Conservation (phyloP, 2,113 vertebrate species). For the Chlamydotis undulata region DNA sequence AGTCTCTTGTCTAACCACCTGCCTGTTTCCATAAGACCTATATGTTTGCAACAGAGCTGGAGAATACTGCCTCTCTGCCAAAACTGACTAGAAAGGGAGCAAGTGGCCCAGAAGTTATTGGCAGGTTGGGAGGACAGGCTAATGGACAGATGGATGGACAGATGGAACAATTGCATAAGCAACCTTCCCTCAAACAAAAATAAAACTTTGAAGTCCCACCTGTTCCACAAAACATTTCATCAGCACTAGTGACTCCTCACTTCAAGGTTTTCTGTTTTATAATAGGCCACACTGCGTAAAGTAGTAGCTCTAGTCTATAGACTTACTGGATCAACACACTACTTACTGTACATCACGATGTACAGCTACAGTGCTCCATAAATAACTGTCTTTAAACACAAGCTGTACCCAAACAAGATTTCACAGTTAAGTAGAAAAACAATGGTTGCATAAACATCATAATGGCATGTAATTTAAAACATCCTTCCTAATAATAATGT, state of each 20-base stretch:
- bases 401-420: conserved; percentile 49
- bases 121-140: neutral
- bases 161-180: conserved; percentile 59
- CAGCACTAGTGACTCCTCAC: neutral
- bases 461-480: neutral
- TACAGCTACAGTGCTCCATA: neutral
- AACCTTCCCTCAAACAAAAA: conserved; percentile 36
- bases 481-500: neutral
- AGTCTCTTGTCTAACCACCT: neutral
- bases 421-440: conserved; percentile 28
- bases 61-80: neutral
- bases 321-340: neutral
- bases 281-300: neutral
- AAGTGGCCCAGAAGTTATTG: conserved; percentile 5
- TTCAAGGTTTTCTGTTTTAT: conserved; percentile 4
- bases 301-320: neutral
- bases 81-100: neutral
- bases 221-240: conserved; percentile 21
- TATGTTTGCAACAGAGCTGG: neutral
- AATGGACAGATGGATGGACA: conserved; percentile 54
- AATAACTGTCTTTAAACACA: conserved; percentile 52
- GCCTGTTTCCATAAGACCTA: neutral
- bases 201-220: conserved; percentile 35
- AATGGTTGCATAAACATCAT: conserved; percentile 17
- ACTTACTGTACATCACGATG: neutral